A percentile compares a stretch with the other conserved stretches of the same genome.
phyloP scores from a whole-genome alignment of 64 coral and sea anemone species.

The Porites australiensis region DNA sequence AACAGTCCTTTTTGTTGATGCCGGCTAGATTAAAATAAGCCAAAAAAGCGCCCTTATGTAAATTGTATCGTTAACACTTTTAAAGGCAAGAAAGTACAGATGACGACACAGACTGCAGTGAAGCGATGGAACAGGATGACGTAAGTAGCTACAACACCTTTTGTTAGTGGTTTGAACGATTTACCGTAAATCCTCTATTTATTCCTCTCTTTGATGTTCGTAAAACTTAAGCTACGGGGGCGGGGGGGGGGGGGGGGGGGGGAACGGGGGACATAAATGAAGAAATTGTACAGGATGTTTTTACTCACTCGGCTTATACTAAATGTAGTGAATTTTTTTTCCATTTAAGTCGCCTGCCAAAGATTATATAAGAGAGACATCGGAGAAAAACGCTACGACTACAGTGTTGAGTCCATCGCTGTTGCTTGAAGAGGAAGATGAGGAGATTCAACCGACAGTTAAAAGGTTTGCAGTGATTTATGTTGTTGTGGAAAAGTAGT shows the following conservation, averaged over 20 bases:
- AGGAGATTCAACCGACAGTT: slow-evolving; percentile 19
- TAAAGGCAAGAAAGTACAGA: neutral
- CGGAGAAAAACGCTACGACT: neutral
- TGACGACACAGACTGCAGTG: slow-evolving; percentile 23
- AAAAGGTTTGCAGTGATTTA: slow-evolving; percentile 31
- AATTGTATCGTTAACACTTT: too few relatives aligned
- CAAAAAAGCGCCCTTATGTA: too few relatives aligned
- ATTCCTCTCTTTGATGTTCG: too few relatives aligned
- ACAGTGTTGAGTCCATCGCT: slow-evolving; percentile 9
- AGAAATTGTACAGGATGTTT: neutral
- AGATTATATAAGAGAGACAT: neutral
- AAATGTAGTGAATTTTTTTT: neutral
- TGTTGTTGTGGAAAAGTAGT: too few relatives aligned
- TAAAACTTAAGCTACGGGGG: too few relatives aligned
- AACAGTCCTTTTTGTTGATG: too few relatives aligned
- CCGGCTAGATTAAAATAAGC: too few relatives aligned
- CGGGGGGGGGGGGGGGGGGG: too few relatives aligned
- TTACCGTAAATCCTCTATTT: neutral
- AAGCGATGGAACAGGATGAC: neutral
- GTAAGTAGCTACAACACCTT: neutral
- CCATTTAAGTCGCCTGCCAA: neutral
- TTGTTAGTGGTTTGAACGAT: too few relatives aligned
- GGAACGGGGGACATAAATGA: too few relatives aligned
- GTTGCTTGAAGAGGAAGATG: slow-evolving; percentile 47
- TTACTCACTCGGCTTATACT: neutral